Base-by-base conservation (phyloP, 2,113 vertebrate genomes). In the Melanerpes formicivorus region DNA sequence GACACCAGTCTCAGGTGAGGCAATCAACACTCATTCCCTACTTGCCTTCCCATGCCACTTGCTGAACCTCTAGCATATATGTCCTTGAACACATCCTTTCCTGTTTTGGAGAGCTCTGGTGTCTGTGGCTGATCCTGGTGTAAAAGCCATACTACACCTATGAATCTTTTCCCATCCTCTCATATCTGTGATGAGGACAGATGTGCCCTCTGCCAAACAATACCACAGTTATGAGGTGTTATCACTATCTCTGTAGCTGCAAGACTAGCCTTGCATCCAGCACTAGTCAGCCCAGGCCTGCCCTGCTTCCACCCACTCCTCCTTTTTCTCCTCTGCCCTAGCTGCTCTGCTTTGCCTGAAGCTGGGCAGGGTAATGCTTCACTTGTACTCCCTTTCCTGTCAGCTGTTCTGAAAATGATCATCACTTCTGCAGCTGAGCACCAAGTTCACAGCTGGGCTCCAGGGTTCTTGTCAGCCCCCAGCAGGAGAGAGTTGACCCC, bases 1-100 rank as follows among this genome's bases (percentile, higher is more conserved):
- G 44, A 64, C 17, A 32, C 10, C 18, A 69, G 19, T 23, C 22
- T 72, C 50, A n/a, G 0, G 0, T 54, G 29, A 12, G 25, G 37
- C 58, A 90, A 25, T 13, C 8, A 71, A 11, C 14, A 52, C 26
- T 27, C 30, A 48, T 26, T 78, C 50, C 30, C 30, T 56, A 32
- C 18, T 5, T 2, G 56, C 10, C 9, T 55, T 81, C 22, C 18
- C 1, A 40, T 40, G 40, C 40, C 40, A 0, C 11, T 55, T 81
- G 15, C 7, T 72, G 44, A 23, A 66, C 5, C 10, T 76, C 59
- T 34, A 75, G 46, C 6, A 34, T 5, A 13, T 62, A 30, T 29
- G 9, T 71, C 32, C 54, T 59, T 79, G n/a, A 21, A 42, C 8
- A 14, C 0, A 0, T 48, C 30, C 29, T 72, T 90, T 65, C 19